Evolutionary conservation across 1,140 invertebrate species (phyloP).

Genomic region (Macrocentrus cingulum): DNA sequence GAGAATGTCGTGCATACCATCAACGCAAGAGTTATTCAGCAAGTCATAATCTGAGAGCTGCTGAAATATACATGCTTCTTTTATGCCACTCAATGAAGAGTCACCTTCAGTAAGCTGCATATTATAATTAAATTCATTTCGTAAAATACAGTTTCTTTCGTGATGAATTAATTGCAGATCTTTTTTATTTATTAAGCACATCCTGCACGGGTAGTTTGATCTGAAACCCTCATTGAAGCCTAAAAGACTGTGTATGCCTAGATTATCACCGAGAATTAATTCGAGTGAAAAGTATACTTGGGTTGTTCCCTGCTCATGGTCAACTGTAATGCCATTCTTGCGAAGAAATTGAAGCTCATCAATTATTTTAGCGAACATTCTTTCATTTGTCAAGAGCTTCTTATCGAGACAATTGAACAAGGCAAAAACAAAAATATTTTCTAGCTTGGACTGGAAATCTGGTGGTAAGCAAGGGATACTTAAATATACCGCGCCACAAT

Average conservation of each 20-base stretch:
- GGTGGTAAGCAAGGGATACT: constrained; percentile 13
- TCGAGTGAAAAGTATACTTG: constrained; percentile 34
- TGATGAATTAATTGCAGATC: constrained; percentile 23
- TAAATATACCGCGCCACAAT: constrained; percentile 16
- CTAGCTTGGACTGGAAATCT: not conserved
- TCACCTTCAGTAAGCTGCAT: not conserved
- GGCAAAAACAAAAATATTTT: constrained; percentile 18
- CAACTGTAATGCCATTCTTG: constrained; percentile 32
- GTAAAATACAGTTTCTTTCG: constrained; percentile 30
- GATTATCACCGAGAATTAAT: constrained; percentile 42
- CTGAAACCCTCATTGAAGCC: constrained; percentile 40
- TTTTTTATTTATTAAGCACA: constrained; percentile 33
- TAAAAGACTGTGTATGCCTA: constrained; percentile 38
- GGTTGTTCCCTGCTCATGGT: constrained; percentile 1
- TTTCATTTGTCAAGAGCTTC: constrained; percentile 32
- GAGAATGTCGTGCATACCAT: constrained; percentile 42
- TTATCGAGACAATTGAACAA: constrained; percentile 29
- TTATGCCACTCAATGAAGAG: constrained; percentile 20
- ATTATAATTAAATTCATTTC: constrained; percentile 27
- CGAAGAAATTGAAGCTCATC: constrained; percentile 35
- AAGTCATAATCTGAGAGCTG: constrained; percentile 33
- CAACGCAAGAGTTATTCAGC: constrained; percentile 30
- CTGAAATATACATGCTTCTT: constrained; percentile 23
- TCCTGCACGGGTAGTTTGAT: constrained; percentile 35
- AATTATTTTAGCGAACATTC: constrained; percentile 30